Base-by-base conservation (phyloP, 2,888 invertebrate genomes). In the Chrysolina haemoptera region DNA sequence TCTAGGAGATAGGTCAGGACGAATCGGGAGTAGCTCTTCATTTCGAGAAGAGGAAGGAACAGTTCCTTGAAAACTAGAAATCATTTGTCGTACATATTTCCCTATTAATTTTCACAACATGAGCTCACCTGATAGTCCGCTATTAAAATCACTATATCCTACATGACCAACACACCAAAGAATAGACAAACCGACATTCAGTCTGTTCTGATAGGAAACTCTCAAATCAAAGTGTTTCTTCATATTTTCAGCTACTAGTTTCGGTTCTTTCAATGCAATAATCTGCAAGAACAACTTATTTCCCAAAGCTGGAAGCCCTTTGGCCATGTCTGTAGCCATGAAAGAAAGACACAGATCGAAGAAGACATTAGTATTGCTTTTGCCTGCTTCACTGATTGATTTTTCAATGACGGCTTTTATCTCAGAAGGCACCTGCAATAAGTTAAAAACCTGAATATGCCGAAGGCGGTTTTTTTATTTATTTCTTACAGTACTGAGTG, bases 131-230 rank as follows among this genome's bases (percentile, higher is more conserved):
- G 91, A 92, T 63, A 94, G 87, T 27, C 94, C 95, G 76, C 92
- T 90, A 68, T 89, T 87, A 64, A 94, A 89, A 83, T 94, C 90
- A 76, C 88, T 90, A 67, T 90, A 87, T 0, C 94, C 94, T 11
- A 92, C 93, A 84, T 95, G 94, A 0, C 93, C 93, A n/a, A 94
- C 89, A 0, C 92, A 92, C 95, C 95, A 95, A 0, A 95, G 87
- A 55, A 95, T 89, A 0, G 94, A 92, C 43, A 94, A 87, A 0
- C 94, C 94, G 75, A 95, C 92, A 0, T 91, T 90, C 74, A 93
- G 93, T 67, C 94, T 90, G 85, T 95, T 95, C 82, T 94, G 94
- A 84, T 94, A 95, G 0, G 95, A 95, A 82, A 92, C 94, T 48
- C 92, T 89, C 18, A 95, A 87, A 72, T 89, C 90, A 4, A 90